Evolutionary conservation across 2,113 vertebrate species (phyloP).

Genomic region (Cyphotilapia sp.): DNA sequence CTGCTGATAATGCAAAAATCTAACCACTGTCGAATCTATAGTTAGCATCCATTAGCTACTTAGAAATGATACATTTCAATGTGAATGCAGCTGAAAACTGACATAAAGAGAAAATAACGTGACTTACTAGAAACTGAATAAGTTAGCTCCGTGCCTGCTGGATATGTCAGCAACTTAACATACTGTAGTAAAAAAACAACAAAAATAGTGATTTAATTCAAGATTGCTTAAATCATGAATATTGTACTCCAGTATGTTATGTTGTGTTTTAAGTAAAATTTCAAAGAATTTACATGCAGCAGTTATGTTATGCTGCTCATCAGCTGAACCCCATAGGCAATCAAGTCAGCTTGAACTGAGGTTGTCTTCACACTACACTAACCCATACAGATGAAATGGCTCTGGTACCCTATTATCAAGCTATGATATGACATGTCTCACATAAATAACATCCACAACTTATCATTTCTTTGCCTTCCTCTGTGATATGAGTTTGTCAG

Average conservation of each 20-base stretch:
- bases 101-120: background rate
- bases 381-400: background rate
- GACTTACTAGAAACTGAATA: background rate
- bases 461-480: constrained; percentile 77
- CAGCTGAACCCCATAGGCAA: background rate
- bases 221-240: background rate
- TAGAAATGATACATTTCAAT: background rate
- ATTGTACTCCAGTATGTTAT: background rate
- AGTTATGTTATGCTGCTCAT: background rate
- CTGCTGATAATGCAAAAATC: background rate
- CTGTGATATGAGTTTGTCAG: constrained; percentile 86
- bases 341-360: background rate
- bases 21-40: background rate
- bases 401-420: constrained; percentile 12
- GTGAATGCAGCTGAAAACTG: background rate
- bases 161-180: background rate
- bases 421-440: constrained; percentile 8
- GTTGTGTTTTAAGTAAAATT: background rate
- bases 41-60: background rate
- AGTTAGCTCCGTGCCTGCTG: background rate
- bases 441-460: constrained; percentile 83
- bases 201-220: background rate
- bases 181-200: background rate
- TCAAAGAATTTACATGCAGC: background rate
- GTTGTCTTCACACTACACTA: background rate